These are phyloP conservation scores for Helleia helle DNA, from an alignment of 2,888 invertebrate genomes.

Conservation along the genomic window DNA sequence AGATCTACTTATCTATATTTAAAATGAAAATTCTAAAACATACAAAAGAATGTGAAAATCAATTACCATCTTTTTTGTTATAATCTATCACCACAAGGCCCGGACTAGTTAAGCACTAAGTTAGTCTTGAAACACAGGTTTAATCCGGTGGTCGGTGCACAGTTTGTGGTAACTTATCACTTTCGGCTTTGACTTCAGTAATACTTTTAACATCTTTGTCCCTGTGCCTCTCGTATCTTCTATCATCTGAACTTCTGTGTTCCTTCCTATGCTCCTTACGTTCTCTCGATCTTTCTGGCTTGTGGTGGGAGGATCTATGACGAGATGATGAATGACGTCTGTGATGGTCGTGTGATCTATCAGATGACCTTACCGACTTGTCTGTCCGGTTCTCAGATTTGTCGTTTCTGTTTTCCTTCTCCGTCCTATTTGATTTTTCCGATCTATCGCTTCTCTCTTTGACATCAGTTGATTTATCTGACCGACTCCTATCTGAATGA, in stretches of 20 bases:
- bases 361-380: constrained; percentile 21
- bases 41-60: constrained; percentile 1
- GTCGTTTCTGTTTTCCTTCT: constrained; percentile 14
- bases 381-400: constrained; percentile 20
- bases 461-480: background rate
- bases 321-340: constrained; percentile 50
- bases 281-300: constrained; percentile 38
- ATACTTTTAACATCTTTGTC: constrained; percentile 23
- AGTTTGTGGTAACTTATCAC: constrained; percentile 40
- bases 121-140: constrained; percentile 11
- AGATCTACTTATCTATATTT: constrained; percentile 8
- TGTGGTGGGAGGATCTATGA: constrained; percentile 46
- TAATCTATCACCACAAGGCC: constrained; percentile 13
- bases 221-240: constrained; percentile 36
- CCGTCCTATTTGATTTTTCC: constrained; percentile 17
- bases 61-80: background rate
- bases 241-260: constrained; percentile 38
- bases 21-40: constrained; percentile 2
- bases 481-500: constrained; percentile 12
- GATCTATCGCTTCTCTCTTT: constrained; percentile 12
- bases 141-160: constrained; percentile 56
- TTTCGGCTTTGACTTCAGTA: constrained; percentile 20
- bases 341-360: constrained; percentile 42
- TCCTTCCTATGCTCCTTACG: constrained; percentile 42
- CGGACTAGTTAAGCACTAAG: constrained; percentile 9